Evolutionary conservation across 2,888 invertebrate genomes (phyloP).

Genomic region (Leptinotarsa peninsularis): DNA sequence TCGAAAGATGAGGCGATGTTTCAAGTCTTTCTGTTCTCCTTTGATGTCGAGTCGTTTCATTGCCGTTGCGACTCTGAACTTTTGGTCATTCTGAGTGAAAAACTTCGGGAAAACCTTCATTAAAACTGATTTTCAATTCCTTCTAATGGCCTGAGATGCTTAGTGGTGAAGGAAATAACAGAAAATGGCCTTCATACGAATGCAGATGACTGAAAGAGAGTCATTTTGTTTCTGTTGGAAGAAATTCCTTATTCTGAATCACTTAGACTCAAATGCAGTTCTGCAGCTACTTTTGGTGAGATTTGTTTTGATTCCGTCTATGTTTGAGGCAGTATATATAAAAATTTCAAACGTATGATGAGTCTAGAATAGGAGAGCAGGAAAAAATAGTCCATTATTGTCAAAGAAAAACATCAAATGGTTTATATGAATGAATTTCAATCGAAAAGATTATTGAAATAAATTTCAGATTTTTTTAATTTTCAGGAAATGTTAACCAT

Average conservation of each 20-base stretch:
- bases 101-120: slow-evolving; percentile 46
- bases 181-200: slow-evolving; percentile 41
- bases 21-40: slow-evolving; percentile 9
- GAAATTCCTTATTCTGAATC: neutral
- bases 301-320: no score
- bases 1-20: neutral
- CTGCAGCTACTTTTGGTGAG: neutral
- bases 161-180: slow-evolving; percentile 36
- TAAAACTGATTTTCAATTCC: slow-evolving; percentile 53
- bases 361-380: no score
- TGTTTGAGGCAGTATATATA: no score
- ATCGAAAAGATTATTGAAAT: no score
- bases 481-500: no score
- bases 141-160: slow-evolving; percentile 39
- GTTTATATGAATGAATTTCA: no score
- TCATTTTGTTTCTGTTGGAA: slow-evolving; percentile 1
- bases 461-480: no score
- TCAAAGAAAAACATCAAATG: no score
- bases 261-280: neutral
- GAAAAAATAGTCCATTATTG: no score
- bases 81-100: slow-evolving; percentile 48
- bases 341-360: no score
- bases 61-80: slow-evolving; percentile 28
- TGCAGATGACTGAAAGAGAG: slow-evolving; percentile 38
- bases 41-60: slow-evolving; percentile 13